Percentiles rank a stretch among this genome's conserved stretches.
phyloP scores from a whole-genome alignment of 1,140 invertebrate species.

The Daktulosphaira vitifoliae region DNA sequence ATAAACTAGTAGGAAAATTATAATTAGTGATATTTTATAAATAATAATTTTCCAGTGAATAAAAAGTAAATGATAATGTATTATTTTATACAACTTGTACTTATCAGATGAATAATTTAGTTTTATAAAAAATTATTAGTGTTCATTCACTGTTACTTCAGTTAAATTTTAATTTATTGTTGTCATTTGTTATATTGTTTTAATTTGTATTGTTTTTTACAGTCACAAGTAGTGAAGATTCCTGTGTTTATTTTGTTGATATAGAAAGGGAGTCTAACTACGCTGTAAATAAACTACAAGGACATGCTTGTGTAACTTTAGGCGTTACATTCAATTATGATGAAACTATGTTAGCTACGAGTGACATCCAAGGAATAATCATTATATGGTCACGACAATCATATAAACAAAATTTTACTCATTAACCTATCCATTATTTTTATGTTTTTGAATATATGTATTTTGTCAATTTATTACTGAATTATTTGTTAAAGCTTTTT shows the following conservation, averaged over 20 bases:
- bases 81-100: too few relatives aligned
- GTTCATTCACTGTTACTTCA: neutral
- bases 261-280: constrained; percentile 57
- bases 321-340: constrained; percentile 83
- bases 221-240: constrained; percentile 80
- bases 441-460: too few relatives aligned
- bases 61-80: too few relatives aligned
- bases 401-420: neutral
- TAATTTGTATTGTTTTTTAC: constrained; percentile 44
- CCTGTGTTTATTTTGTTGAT: constrained; percentile 75
- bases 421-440: too few relatives aligned
- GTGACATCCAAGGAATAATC: constrained; percentile 72
- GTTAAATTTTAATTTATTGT: neutral
- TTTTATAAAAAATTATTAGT: neutral
- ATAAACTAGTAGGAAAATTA: too few relatives aligned
- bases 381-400: constrained; percentile 66
- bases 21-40: too few relatives aligned
- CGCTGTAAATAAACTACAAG: constrained; percentile 74
- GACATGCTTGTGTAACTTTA: constrained; percentile 69
- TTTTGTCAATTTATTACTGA: too few relatives aligned
- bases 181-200: constrained; percentile 31
- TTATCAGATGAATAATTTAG: too few relatives aligned
- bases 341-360: constrained; percentile 75
- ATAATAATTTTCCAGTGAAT: too few relatives aligned
- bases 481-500: too few relatives aligned